Evolutionary conservation across 2,113 vertebrate genomes (phyloP).

Genomic region (Gobio gobio): DNA sequence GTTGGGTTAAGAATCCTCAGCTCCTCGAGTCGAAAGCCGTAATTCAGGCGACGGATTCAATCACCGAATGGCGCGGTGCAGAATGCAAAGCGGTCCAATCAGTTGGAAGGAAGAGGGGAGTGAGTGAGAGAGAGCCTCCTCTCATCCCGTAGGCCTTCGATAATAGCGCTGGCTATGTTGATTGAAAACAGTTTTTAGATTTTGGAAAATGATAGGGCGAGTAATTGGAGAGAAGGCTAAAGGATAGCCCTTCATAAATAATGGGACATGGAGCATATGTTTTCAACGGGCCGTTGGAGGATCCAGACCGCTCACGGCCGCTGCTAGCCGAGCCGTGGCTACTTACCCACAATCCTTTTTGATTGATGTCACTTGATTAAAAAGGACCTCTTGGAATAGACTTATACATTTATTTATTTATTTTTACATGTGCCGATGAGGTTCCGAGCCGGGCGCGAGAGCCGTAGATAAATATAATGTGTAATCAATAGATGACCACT

Average conservation of each 20-base stretch:
- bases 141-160: constrained; percentile 84
- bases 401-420: constrained; percentile 79
- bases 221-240: constrained; percentile 98
- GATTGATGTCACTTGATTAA: constrained; percentile 89
- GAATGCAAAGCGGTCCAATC: constrained; percentile 93
- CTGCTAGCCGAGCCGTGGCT: constrained; percentile 78
- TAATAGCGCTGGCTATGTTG: constrained; percentile 97
- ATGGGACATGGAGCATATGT: constrained; percentile 99
- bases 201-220: constrained; percentile 99
- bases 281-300: constrained; percentile 69
- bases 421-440: constrained; percentile 63
- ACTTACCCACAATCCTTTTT: constrained; percentile 75
- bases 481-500: constrained; percentile 86
- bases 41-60: constrained; percentile 99
- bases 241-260: constrained; percentile 98
- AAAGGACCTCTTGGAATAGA: constrained; percentile 76
- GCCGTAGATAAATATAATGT: constrained; percentile 79
- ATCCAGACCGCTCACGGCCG: constrained; percentile 65
- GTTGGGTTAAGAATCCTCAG: constrained; percentile 87
- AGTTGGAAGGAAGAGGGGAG: constrained; percentile 72
- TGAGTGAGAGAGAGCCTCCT: constrained; percentile 71
- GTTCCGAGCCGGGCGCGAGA: constrained; percentile 59
- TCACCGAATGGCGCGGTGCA: constrained; percentile 90
- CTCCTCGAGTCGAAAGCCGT: constrained; percentile 95
- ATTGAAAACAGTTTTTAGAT: constrained; percentile 99